A percentile compares a stretch with the other conserved stretches of the same genome.
phyloP scores from a whole-genome alignment of 1,140 invertebrate species.

The Drosophila lini region DNA sequence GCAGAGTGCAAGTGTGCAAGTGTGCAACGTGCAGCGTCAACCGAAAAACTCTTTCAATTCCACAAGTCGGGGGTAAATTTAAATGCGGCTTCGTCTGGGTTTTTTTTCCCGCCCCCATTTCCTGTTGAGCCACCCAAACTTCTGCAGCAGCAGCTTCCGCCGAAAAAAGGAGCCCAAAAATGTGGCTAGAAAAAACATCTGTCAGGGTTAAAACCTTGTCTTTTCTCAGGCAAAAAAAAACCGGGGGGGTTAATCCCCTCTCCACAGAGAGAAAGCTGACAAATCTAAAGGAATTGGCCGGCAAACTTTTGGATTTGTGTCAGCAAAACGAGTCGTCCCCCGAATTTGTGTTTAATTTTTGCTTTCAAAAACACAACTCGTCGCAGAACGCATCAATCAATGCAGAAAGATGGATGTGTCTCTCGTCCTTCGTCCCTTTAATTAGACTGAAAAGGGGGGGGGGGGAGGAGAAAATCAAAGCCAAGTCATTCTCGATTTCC shows the following conservation, averaged over 20 bases:
- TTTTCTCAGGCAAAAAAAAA: slow-evolving; percentile 3
- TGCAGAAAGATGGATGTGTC: slow-evolving; percentile 42
- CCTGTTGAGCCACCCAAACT: not conserved
- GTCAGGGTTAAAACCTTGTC: slow-evolving; percentile 40
- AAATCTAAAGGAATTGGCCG: slow-evolving; percentile 43
- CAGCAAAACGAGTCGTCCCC: slow-evolving; percentile 8
- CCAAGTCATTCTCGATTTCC: slow-evolving; percentile 53
- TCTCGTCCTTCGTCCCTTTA: not conserved
- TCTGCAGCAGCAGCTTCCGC: slow-evolving; percentile 11
- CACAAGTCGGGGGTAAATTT: slow-evolving; percentile 36
- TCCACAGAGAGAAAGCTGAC: slow-evolving; percentile 22
- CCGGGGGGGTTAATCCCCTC: not conserved
- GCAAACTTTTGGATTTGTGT: slow-evolving; percentile 37
- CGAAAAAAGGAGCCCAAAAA: not conserved
- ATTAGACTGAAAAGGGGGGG: slow-evolving; percentile 11
- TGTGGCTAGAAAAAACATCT: slow-evolving; percentile 34
- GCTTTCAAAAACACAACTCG: slow-evolving; percentile 41
- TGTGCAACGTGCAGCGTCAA: slow-evolving; percentile 64
- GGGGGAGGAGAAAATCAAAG: slow-evolving; percentile 13
- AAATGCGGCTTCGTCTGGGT: slow-evolving; percentile 31
- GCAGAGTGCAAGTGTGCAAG: not conserved
- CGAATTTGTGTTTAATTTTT: slow-evolving; percentile 35
- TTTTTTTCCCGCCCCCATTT: slow-evolving; percentile 1
- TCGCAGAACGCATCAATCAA: slow-evolving; percentile 47
- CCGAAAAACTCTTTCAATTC: slow-evolving; percentile 54